A percentile compares a stretch with the other conserved stretches of the same genome.
Evolutionary conservation across 2,113 vertebrate genomes (phyloP).

Genomic region (Chitala chitala): DNA sequence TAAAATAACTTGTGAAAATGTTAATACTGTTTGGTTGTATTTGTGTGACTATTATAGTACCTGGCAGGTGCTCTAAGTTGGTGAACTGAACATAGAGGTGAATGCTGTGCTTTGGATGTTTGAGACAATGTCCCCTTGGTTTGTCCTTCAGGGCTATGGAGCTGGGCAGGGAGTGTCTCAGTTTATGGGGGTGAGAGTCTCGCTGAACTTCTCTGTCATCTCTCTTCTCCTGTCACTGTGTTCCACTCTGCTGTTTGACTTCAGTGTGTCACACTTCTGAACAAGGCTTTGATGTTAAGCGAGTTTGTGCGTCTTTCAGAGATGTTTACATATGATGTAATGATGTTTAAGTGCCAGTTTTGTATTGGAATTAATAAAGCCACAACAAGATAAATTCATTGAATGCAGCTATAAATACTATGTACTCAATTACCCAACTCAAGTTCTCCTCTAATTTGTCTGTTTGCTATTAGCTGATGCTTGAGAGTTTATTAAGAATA

Average conservation of each 20-base stretch:
- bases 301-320: no score
- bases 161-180: conserved; percentile 83
- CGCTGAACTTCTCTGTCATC: neutral
- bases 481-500: neutral
- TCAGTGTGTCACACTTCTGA: no score
- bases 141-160: conserved; percentile 78
- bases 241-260: no score
- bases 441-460: neutral
- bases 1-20: neutral
- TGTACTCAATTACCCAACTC: neutral
- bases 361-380: no score
- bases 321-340: no score
- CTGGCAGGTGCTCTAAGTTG: neutral
- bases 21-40: neutral
- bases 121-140: neutral
- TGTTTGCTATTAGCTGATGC: neutral
- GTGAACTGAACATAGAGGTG: neutral
- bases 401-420: neutral
- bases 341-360: no score
- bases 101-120: neutral
- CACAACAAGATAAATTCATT: no score
- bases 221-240: no score
- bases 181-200: conserved; percentile 79
- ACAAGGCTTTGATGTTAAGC: no score
- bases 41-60: neutral